A percentile compares a stretch with the other conserved stretches of the same genome.
Evolutionary conservation across 2,888 invertebrate genomes (phyloP).

Genomic region (Schizotus pectinicornis): DNA sequence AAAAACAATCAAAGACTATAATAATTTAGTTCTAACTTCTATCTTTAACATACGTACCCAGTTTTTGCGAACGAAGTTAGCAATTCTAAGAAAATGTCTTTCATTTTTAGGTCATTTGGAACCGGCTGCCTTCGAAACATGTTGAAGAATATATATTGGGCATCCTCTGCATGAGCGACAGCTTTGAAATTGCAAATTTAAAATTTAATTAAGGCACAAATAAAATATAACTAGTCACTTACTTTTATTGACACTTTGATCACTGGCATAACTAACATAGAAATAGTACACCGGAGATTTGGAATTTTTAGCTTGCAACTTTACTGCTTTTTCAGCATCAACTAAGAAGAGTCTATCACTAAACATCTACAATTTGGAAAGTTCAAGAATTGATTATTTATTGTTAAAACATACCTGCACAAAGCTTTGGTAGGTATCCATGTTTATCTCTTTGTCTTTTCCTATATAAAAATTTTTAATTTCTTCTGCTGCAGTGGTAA

Average conservation of each 20-base stretch:
- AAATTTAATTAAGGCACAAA: background rate
- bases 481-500: conserved; percentile 20
- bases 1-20: conserved; percentile 23
- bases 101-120: conserved; percentile 14
- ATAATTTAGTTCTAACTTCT: background rate
- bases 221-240: background rate
- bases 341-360: conserved; percentile 66
- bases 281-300: conserved; percentile 67
- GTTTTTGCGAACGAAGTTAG: conserved; percentile 14
- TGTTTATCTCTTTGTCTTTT: conserved; percentile 16
- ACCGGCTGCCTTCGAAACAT: conserved; percentile 5
- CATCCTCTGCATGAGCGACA: conserved; percentile 23
- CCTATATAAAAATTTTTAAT: conserved; percentile 33
- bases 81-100: conserved; percentile 17
- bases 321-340: conserved; percentile 63
- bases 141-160: conserved; percentile 18
- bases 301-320: conserved; percentile 61
- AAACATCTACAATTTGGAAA: conserved; percentile 39
- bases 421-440: conserved; percentile 1
- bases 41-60: conserved; percentile 9
- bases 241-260: conserved; percentile 7
- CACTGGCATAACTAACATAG: conserved; percentile 53
- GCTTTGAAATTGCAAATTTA: conserved; percentile 5
- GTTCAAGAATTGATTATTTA: background rate
- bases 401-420: background rate